Evolutionary conservation across 2,888 invertebrate genomes (phyloP).

Genomic region (Drosophila antonietae): DNA sequence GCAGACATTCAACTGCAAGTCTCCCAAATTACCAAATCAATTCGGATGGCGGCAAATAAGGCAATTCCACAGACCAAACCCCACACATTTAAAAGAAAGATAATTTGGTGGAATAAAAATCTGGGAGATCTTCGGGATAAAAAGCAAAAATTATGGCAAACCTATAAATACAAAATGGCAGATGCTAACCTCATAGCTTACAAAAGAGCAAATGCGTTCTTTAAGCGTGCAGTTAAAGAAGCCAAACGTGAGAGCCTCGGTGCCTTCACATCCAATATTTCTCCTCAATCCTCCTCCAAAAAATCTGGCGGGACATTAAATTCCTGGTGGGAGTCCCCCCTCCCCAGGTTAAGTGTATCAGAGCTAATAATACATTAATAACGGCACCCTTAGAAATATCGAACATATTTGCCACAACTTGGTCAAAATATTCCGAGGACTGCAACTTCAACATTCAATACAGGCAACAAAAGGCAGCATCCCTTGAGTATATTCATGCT

Average conservation of each 20-base stretch:
- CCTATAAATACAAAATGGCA: constrained; percentile 21
- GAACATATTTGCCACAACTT: too few species aligned
- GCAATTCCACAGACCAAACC: too few species aligned
- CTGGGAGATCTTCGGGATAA: constrained; percentile 14
- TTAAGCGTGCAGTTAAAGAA: constrained; percentile 30
- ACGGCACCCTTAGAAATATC: constrained; percentile 8
- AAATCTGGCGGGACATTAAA: constrained; percentile 30
- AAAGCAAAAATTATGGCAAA: constrained; percentile 16
- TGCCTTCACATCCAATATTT: constrained; percentile 27
- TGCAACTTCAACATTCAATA: constrained; percentile 22
- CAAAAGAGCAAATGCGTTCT: constrained; percentile 30
- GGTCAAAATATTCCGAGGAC: too few species aligned
- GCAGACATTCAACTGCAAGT: too few species aligned
- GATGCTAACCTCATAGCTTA: constrained; percentile 20
- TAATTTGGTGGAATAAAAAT: constrained; percentile 6
- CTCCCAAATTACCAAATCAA: too few species aligned
- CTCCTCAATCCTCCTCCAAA: constrained; percentile 25
- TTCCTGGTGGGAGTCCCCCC: constrained; percentile 16
- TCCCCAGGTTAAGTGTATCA: constrained; percentile 15
- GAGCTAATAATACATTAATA: constrained; percentile 10
- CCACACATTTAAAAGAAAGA: too few species aligned
- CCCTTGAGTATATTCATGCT: constrained; percentile 19
- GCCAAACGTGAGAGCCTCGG: constrained; percentile 20
- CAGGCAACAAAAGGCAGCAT: constrained; percentile 14
- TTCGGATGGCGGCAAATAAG: too few species aligned